Evolutionary conservation across 1,140 invertebrate species (phyloP), one percentile per base, ranked within the genome.

Genomic region (Anoplophora glabripennis): DNA sequence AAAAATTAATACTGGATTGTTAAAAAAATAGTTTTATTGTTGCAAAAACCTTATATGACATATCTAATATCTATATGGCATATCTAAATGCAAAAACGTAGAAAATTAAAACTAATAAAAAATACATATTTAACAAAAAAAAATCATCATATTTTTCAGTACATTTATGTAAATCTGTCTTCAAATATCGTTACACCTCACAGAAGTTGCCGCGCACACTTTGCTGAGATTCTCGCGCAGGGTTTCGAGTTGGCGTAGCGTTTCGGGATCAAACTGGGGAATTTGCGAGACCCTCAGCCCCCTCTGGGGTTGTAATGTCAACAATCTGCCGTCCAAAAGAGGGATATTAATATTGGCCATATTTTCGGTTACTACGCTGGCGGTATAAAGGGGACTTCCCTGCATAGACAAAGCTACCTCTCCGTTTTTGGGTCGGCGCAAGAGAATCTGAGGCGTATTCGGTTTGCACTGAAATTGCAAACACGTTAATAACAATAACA

Each of bases 341-440:
- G 84, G 79, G 21, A 87, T 84, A 72, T 84, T 85, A 59, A 86
- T 80, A 70, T 84, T 86, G 0, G 83, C 82, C 56, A 75, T 79
- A 11, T 77, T 75, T 34, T 84, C 79, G 15, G 69, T 46, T 69
- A 63, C 47, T 59, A 44, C 33, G 14, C 49, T 5, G 14, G 46
- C 49, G 15, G 81, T 80, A 65, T 86, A 73, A 7, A 87, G 72
- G 0, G 85, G 86, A 56, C 84, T 86, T 12, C 85, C 84, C 17
- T 81, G 78, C 78, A 86, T 81, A 41, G 85, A 87, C 14, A 86
- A 75, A 9, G 84, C 84, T 75, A 85, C 83, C 74, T 87, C 85
- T 1, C 85, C 85, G 59, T 80, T 76, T 2, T 82, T 76, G 15
- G 85, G 84, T 59, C 81, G 79, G 34, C 85, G 75, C 41, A 86